phyloP scores from a whole-genome alignment of 2,113 vertebrate genomes.

The Pelodiscus sinensis region DNA sequence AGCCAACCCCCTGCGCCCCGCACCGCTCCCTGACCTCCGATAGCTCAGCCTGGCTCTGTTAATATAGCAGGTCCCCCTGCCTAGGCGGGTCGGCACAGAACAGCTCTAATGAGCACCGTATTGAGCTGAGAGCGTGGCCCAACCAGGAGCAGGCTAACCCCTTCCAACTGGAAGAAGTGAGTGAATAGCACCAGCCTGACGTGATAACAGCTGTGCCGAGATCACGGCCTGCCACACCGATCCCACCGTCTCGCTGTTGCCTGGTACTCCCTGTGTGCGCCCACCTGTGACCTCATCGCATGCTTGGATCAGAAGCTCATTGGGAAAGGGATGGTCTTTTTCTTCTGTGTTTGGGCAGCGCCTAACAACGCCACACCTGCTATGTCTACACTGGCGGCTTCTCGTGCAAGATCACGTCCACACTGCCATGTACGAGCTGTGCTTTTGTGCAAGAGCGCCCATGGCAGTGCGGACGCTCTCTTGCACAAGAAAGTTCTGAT shows the following conservation, averaged over 20 bases:
- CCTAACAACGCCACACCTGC: background rate
- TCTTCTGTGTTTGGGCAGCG: background rate
- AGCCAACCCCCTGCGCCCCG: background rate
- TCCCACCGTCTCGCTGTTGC: background rate
- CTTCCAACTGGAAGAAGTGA: background rate
- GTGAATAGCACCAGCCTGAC: background rate
- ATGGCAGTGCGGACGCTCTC: too few species aligned
- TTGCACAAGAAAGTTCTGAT: too few species aligned
- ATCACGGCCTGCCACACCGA: background rate
- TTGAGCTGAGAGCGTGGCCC: background rate
- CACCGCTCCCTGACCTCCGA: background rate
- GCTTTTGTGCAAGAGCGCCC: too few species aligned
- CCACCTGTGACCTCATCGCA: background rate
- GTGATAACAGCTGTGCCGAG: background rate
- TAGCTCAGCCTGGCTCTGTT: background rate
- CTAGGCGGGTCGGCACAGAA: background rate
- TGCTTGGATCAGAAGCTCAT: background rate
- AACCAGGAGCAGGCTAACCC: background rate
- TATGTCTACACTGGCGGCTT: too few species aligned
- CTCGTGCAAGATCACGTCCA: too few species aligned
- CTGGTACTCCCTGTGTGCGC: background rate
- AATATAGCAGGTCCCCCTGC: too few species aligned
- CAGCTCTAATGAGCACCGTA: background rate
- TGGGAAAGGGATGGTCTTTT: too few species aligned
- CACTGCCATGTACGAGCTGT: too few species aligned